Evolutionary conservation across 2,888 invertebrate species (phyloP).

Genomic region (Geophilus truncorum): DNA sequence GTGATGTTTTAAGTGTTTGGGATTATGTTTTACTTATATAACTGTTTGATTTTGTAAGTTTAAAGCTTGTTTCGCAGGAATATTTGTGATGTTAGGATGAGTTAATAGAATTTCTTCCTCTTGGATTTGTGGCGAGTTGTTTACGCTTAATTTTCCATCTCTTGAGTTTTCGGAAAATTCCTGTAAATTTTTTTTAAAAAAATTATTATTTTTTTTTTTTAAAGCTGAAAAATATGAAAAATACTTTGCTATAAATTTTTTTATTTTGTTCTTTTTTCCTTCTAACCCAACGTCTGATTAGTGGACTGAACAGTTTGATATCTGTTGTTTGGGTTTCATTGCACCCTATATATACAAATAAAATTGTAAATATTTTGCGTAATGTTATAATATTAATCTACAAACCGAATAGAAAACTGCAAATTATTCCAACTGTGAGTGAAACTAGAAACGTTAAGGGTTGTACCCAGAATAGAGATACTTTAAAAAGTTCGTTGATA

Average conservation of each 20-base stretch:
- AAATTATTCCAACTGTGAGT: not conserved
- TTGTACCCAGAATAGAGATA: not conserved
- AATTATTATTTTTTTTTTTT: not conserved
- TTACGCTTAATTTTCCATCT: not conserved
- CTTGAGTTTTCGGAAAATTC: not conserved
- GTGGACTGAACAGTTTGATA: not conserved
- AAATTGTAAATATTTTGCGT: too few species aligned
- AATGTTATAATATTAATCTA: not conserved
- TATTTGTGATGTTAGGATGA: not conserved
- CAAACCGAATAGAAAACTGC: not conserved
- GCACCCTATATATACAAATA: not conserved
- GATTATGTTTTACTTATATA: too few species aligned
- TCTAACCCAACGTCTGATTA: not conserved
- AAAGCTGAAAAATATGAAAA: not conserved
- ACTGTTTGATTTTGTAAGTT: not conserved
- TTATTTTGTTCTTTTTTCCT: not conserved
- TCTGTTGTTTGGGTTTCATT: not conserved
- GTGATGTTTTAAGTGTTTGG: too few species aligned
- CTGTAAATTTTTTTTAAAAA: not conserved
- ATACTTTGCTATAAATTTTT: not conserved
- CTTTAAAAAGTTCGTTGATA: not conserved
- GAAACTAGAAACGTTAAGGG: not conserved
- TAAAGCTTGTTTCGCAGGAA: not conserved
- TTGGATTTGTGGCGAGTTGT: not conserved
- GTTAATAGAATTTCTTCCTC: not conserved